A percentile compares a stretch with the other conserved stretches of the same genome.
Evolutionary conservation across 2,797 vertebrate genomes (phyloP).

Genomic region (Erpetoichthys calabaricus): DNA sequence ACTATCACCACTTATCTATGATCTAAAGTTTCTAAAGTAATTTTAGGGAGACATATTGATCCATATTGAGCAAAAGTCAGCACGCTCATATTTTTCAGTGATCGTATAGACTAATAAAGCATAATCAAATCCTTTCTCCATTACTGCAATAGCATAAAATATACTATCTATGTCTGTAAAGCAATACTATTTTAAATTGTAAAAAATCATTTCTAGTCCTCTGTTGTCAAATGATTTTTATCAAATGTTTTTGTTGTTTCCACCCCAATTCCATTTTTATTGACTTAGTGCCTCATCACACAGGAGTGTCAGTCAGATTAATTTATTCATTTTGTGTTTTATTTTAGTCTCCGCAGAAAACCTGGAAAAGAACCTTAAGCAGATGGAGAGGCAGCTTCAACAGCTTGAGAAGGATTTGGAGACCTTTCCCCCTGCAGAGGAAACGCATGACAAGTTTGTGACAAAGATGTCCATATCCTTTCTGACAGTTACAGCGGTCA

Average conservation of each 20-base stretch:
- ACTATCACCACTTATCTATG: background rate
- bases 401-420: constrained; percentile 93
- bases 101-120: too few species aligned
- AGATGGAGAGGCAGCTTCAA: constrained; percentile 89
- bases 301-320: constrained; percentile 23
- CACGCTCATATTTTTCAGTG: too few species aligned
- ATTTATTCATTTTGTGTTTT: constrained; percentile 28
- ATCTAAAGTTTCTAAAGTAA: background rate
- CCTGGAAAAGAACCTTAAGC: constrained; percentile 87
- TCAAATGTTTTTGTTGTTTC: constrained; percentile 7
- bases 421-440: constrained; percentile 76
- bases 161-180: too few species aligned
- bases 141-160: too few species aligned
- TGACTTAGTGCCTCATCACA: background rate
- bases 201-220: background rate
- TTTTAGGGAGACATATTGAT: background rate
- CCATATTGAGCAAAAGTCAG: too few species aligned
- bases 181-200: background rate
- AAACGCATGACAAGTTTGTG: constrained; percentile 81
- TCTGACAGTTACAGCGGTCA: constrained; percentile 28
- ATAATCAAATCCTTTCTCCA: too few species aligned
- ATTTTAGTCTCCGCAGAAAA: constrained; percentile 84
- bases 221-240: constrained; percentile 1
- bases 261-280: background rate
- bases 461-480: constrained; percentile 98